Evolutionary conservation across 1,140 invertebrate genomes (phyloP).

Genomic region (Thaumatotibia leucotreta): DNA sequence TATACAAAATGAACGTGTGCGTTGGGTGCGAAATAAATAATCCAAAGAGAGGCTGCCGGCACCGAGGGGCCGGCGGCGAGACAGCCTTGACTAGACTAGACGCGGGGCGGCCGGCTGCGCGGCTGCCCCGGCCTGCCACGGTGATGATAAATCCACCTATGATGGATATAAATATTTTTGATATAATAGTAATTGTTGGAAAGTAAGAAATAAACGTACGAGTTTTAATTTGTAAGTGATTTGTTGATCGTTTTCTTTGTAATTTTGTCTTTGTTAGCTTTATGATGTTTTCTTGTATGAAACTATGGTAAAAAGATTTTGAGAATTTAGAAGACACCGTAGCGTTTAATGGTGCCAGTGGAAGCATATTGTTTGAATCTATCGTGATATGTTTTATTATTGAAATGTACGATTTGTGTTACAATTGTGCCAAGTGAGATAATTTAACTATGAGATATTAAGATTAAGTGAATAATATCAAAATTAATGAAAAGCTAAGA

Average conservation of each 20-base stretch:
- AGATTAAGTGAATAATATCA: constrained; percentile 73
- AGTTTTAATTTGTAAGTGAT: constrained; percentile 71
- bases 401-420: constrained; percentile 65
- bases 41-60: constrained; percentile 41
- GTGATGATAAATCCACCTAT: constrained; percentile 29
- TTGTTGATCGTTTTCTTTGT: constrained; percentile 74
- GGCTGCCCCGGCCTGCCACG: constrained; percentile 17
- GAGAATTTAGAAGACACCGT: constrained; percentile 36
- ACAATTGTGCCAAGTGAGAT: constrained; percentile 73
- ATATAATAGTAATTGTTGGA: constrained; percentile 63
- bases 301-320: constrained; percentile 31
- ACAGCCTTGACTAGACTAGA: constrained; percentile 31
- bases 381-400: constrained; percentile 48
- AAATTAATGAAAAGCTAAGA: constrained; percentile 66
- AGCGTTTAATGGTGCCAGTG: constrained; percentile 37
- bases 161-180: constrained; percentile 53
- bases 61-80: constrained; percentile 22
- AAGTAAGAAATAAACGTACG: constrained; percentile 57
- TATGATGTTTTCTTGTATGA: constrained; percentile 65
- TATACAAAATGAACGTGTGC: constrained; percentile 28
- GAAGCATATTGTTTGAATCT: constrained; percentile 38
- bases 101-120: constrained; percentile 14
- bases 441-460: constrained; percentile 68
- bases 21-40: constrained; percentile 42
- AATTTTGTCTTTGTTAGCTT: constrained; percentile 73